Conservation (phyloP, 2,888 invertebrate genomes). For the Meteorus colon region DNA sequence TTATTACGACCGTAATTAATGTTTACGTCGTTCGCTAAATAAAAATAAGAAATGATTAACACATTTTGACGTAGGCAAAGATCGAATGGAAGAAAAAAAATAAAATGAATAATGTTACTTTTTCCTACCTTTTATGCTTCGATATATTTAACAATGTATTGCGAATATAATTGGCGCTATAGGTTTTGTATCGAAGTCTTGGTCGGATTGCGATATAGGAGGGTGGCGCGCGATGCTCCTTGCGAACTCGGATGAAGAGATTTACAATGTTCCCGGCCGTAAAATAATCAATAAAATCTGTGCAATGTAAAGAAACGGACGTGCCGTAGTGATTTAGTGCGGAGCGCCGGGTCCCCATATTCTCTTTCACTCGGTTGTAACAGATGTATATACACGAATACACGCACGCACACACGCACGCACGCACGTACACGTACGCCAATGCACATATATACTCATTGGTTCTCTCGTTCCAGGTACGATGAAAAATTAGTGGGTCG, state of each 20-base stretch:
- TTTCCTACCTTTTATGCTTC: not conserved
- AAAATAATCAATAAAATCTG: slow-evolving; percentile 73
- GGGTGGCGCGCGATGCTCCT: slow-evolving; percentile 40
- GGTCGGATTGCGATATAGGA: not conserved
- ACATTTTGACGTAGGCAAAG: not conserved
- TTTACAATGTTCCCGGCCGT: slow-evolving; percentile 72
- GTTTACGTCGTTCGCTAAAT: not conserved
- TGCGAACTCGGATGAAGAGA: slow-evolving; percentile 67
- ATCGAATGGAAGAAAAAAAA: not conserved
- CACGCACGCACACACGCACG: too few relatives aligned
- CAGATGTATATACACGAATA: not conserved
- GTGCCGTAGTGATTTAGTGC: slow-evolving; percentile 70
- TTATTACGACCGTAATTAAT: not conserved
- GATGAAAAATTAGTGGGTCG: slow-evolving; percentile 59
- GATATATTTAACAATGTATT: slow-evolving; percentile 27
- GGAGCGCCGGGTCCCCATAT: slow-evolving; percentile 50
- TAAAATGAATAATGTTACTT: not conserved
- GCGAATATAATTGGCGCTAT: slow-evolving; percentile 64
- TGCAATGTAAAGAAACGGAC: slow-evolving; percentile 71
- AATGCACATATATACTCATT: slow-evolving; percentile 12
- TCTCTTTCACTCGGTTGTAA: slow-evolving; percentile 31
- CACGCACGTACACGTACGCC: not conserved
- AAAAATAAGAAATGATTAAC: not conserved
- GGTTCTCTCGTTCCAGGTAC: slow-evolving; percentile 40
- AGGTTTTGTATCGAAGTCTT: slow-evolving; percentile 54